A percentile compares a stretch with the other conserved stretches of the same genome.
Conservation (phyloP, 2,113 vertebrate genomes). For the Vidua chalybeata region DNA sequence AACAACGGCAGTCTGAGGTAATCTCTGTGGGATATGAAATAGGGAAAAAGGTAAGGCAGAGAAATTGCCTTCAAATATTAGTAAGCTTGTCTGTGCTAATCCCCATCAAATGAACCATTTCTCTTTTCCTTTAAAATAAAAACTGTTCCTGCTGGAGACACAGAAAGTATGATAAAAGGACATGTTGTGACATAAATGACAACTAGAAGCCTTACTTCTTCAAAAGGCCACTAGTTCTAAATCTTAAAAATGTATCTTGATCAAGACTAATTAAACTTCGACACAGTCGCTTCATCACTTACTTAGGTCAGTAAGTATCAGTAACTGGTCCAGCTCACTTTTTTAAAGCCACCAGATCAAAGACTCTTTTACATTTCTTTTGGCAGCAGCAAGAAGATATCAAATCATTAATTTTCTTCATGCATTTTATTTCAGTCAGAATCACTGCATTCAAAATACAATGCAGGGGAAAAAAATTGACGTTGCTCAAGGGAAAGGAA, state of each 20-base stretch:
- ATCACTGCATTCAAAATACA: neutral
- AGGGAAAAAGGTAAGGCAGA: constrained; percentile 36
- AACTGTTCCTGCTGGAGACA: constrained; percentile 13
- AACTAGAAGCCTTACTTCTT: constrained; percentile 33
- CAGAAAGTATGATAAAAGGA: constrained; percentile 34
- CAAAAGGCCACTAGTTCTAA: constrained; percentile 40
- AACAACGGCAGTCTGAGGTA: constrained; percentile 51
- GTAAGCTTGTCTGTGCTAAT: constrained; percentile 51
- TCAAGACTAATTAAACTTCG: constrained; percentile 63
- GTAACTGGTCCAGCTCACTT: constrained; percentile 26
- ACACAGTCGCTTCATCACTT: constrained; percentile 30
- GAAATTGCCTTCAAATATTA: constrained; percentile 56
- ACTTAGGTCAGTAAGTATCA: constrained; percentile 48
- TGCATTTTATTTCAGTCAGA: constrained; percentile 6
- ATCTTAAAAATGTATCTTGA: constrained; percentile 50
- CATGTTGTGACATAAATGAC: constrained; percentile 38
- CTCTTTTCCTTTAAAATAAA: constrained; percentile 45
- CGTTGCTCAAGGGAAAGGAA: neutral
- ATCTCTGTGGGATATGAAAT: constrained; percentile 50
- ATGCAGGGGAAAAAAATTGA: neutral
- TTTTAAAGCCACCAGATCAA: constrained; percentile 57
- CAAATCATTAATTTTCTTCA: constrained; percentile 18
- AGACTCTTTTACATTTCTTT: constrained; percentile 35
- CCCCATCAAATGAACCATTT: constrained; percentile 58
- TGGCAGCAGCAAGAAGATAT: constrained; percentile 2